These are phyloP conservation scores for Indri indri DNA, from an alignment of 2,113 vertebrate genomes.

Conservation along the genomic window DNA sequence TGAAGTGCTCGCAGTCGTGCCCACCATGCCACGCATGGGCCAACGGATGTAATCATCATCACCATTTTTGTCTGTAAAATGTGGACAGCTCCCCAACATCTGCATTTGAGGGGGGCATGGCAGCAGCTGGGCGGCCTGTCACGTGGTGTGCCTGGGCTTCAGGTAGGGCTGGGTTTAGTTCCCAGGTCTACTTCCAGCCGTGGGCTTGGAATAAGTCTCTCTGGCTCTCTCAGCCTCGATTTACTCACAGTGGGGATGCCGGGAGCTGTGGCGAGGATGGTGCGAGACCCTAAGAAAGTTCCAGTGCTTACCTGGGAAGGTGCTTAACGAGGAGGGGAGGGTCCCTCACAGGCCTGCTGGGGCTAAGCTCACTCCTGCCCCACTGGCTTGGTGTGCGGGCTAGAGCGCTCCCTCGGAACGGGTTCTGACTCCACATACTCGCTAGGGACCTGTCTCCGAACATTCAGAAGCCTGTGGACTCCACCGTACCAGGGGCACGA, in stretches of 20 bases:
- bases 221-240: neutral
- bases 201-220: neutral
- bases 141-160: fast-evolving
- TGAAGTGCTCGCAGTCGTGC: fast-evolving
- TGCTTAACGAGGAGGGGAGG: neutral
- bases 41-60: fast-evolving
- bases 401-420: fast-evolving
- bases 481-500: fast-evolving
- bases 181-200: neutral
- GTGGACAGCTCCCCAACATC: neutral
- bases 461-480: neutral
- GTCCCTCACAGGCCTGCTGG: no score
- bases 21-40: fast-evolving
- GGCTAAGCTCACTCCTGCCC: fast-evolving
- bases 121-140: fast-evolving
- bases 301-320: no score
- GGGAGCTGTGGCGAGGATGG: neutral
- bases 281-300: neutral
- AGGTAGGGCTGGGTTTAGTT: neutral
- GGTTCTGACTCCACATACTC: neutral
- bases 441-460: neutral
- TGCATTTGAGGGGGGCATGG: fast-evolving
- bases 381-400: fast-evolving
- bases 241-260: neutral
- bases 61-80: neutral